Evolutionary conservation across 2,113 vertebrate genomes (phyloP).

Genomic region (Centropristis striata): DNA sequence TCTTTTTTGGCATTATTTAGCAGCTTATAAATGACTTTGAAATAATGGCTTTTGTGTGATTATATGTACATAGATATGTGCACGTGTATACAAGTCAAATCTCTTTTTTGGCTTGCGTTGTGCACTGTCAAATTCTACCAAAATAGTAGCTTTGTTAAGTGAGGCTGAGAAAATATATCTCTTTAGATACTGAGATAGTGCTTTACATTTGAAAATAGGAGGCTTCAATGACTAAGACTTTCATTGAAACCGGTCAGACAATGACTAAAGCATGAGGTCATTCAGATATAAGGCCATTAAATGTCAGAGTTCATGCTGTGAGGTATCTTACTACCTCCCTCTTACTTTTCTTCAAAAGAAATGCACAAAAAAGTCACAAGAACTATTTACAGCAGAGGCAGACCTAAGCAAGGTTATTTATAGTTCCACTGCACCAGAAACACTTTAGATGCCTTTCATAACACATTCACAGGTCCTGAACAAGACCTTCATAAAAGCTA

Average conservation of each 20-base stretch:
- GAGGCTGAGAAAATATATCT: slow-evolving; percentile 84
- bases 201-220: slow-evolving; percentile 79
- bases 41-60: slow-evolving; percentile 84
- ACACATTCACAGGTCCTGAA: slow-evolving; percentile 69
- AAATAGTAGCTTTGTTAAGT: slow-evolving; percentile 82
- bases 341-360: slow-evolving; percentile 62
- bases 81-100: slow-evolving; percentile 69
- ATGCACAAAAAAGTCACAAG: slow-evolving; percentile 68
- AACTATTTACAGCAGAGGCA: slow-evolving; percentile 84
- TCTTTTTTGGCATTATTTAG: slow-evolving; percentile 87
- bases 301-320: slow-evolving; percentile 91
- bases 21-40: slow-evolving; percentile 85
- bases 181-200: slow-evolving; percentile 80
- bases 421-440: slow-evolving; percentile 65
- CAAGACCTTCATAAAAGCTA: slow-evolving; percentile 57
- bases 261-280: slow-evolving; percentile 85
- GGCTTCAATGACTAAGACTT: slow-evolving; percentile 73
- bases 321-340: slow-evolving; percentile 87
- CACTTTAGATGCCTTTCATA: slow-evolving; percentile 67
- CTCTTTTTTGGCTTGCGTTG: slow-evolving; percentile 74
- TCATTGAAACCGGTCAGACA: slow-evolving; percentile 75
- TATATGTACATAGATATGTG: slow-evolving; percentile 74
- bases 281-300: slow-evolving; percentile 88
- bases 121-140: slow-evolving; percentile 80
- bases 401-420: slow-evolving; percentile 80